phyloP scores from a whole-genome alignment of 2,113 vertebrate genomes.

The Serinus canaria region DNA sequence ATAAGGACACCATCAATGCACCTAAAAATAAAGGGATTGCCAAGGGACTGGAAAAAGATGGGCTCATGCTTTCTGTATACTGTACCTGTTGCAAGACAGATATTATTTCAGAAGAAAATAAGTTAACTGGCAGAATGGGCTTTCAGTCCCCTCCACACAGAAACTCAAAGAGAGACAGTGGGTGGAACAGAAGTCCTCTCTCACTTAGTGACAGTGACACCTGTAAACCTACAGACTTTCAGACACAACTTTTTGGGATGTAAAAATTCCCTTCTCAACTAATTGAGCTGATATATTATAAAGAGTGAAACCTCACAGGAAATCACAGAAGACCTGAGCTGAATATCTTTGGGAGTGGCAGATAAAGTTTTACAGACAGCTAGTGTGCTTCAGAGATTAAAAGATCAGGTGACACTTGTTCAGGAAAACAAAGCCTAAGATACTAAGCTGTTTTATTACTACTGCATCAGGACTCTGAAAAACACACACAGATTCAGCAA shows the following conservation, averaged over 20 bases:
- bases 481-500: not conserved
- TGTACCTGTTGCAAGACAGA: slow-evolving; percentile 77
- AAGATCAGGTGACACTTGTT: not conserved
- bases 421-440: not conserved
- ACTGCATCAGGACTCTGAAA: not conserved
- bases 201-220: not conserved
- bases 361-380: not conserved
- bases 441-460: not conserved
- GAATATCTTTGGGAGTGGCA: accelerated
- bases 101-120: not conserved
- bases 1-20: slow-evolving; percentile 90
- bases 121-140: not conserved
- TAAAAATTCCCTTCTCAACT: not conserved
- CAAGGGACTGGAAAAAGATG: slow-evolving; percentile 92
- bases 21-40: slow-evolving; percentile 92
- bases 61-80: slow-evolving; percentile 90
- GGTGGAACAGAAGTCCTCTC: not conserved
- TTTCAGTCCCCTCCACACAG: not conserved
- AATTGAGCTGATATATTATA: not conserved
- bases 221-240: not conserved
- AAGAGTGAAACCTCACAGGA: not conserved
- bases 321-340: not conserved
- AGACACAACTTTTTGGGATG: not conserved
- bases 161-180: not conserved
- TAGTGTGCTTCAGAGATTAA: not conserved